These are phyloP conservation scores for Metallyticus violacea DNA, from an alignment of 2,888 invertebrate genomes.

Conservation along the genomic window DNA sequence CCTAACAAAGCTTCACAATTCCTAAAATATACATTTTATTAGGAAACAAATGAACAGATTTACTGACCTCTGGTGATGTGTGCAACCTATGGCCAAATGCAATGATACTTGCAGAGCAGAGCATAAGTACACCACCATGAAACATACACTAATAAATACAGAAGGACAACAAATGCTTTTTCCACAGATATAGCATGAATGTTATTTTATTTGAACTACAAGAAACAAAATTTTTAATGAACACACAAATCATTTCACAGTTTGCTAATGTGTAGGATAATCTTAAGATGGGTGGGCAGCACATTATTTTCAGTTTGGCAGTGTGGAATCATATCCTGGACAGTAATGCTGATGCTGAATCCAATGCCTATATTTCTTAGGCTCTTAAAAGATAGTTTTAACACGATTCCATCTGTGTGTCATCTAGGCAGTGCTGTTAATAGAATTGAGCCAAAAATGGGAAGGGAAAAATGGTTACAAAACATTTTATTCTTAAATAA, in stretches of 20 bases:
- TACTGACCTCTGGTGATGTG: neutral
- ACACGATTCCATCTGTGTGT: neutral
- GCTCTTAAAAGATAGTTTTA: too few species aligned
- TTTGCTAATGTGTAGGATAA: neutral
- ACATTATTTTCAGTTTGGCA: constrained; percentile 2
- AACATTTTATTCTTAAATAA: constrained; percentile 1
- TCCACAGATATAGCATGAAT: neutral
- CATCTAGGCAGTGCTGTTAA: constrained; percentile 2
- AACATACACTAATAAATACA: constrained; percentile 11
- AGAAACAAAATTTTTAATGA: neutral
- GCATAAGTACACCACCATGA: neutral
- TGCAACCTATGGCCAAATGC: neutral
- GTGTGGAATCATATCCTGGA: neutral
- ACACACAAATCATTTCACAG: constrained; percentile 1
- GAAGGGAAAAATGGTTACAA: neutral
- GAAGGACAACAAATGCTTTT: constrained; percentile 21
- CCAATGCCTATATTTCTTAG: neutral
- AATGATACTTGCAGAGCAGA: neutral
- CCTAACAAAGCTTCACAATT: neutral
- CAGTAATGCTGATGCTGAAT: neutral
- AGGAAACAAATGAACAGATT: neutral
- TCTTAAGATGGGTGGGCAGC: neutral
- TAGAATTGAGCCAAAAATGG: neutral
- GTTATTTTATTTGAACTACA: neutral
- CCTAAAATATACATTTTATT: neutral